Evolutionary conservation across 2,888 invertebrate genomes (phyloP), one percentile per base, ranked within the genome.

Genomic region (Eumerus sabulonum): DNA sequence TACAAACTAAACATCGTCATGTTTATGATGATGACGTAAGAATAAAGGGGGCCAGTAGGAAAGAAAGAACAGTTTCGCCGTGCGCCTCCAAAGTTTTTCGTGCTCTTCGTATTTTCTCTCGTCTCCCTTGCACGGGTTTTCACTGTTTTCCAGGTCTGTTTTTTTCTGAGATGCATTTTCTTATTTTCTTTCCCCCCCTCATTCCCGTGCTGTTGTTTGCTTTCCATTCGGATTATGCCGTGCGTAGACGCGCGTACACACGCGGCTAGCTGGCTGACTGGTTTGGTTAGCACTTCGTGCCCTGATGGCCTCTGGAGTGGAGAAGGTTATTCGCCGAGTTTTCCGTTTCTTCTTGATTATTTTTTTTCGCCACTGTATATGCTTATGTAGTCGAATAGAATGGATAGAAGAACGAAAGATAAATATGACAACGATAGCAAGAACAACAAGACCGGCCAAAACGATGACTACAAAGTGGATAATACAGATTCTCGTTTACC

Each of bases 11-110:
- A 67, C 60, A 66, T 72, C 66, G 50, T 54, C 53, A 40, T 53
- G 56, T 17, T 60, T 54, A 1, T 27, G 54, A 47, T 38, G 77
- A 77, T 77, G 77, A 77, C 73, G 77, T 77, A 77, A 77, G 77
- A 77, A 54, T 73, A 77, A 77, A 68, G 67, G 73, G 76, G 77
- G 77, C 77, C 67, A 77, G 77, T 77, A 77, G 77, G 77, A 77
- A 77, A 77, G 77, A 77, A 77, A 77, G 77, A 77, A 77, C 77
- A 73, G 77, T 77, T 77, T 73, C 71, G 71, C 53, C 73, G 59
- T 62, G 57, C 72, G 62, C 67, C 72, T 72, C 60, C 53, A 59
- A 76, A 64, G 48, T 45, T 56, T 64, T 35, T 17, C n/a, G 48
- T 16, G 13, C 38, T 54, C 38, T 44, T 50, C 40, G 9, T 40